These are phyloP conservation scores for Argyresthia goedartella DNA, from an alignment of 2,888 invertebrate species.

Conservation along the genomic window DNA sequence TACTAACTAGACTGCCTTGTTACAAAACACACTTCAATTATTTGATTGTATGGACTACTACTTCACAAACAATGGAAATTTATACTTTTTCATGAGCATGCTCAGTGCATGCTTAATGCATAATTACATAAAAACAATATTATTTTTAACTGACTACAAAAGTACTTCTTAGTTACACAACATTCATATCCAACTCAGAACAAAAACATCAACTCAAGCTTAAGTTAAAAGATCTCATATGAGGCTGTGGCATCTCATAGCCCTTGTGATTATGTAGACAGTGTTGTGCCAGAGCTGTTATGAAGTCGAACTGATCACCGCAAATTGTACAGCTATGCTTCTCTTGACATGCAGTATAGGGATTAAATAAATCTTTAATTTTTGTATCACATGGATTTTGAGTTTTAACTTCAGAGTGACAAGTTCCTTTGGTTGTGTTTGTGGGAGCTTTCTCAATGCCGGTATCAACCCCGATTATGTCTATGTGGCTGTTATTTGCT, in stretches of 20 bases:
- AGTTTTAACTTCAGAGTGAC: slow-evolving; percentile 7
- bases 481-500: slow-evolving; percentile 38
- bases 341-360: slow-evolving; percentile 26
- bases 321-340: slow-evolving; percentile 38
- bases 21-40: no score
- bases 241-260: slow-evolving; percentile 16
- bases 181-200: no score
- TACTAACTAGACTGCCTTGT: no score
- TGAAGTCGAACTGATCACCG: slow-evolving; percentile 41
- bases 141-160: background rate
- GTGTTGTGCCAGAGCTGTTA: slow-evolving; percentile 40
- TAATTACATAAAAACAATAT: no score
- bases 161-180: no score
- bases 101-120: no score
- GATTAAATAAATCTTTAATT: slow-evolving; percentile 18
- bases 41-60: no score
- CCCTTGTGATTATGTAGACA: slow-evolving; percentile 39
- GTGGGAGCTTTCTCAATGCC: slow-evolving; percentile 25
- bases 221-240: background rate
- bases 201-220: background rate
- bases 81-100: no score
- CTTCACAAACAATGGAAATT: no score
- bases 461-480: slow-evolving; percentile 49
- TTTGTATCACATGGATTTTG: slow-evolving; percentile 18
- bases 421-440: background rate